Evolutionary conservation across 2,888 invertebrate species (phyloP).

Genomic region (Ceramica pisi): DNA sequence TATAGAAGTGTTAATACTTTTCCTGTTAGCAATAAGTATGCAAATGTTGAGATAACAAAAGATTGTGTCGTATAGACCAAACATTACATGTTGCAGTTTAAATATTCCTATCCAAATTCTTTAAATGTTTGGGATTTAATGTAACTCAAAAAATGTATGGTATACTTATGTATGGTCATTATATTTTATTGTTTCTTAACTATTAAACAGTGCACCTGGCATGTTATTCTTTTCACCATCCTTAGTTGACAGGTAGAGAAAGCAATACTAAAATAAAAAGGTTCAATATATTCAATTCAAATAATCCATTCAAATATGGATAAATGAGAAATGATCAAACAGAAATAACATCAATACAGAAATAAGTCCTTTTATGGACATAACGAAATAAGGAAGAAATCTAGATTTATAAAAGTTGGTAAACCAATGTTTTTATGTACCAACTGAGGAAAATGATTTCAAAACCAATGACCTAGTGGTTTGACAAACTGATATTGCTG

Average conservation of each 20-base stretch:
- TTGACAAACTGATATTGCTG: not conserved
- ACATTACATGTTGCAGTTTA: not conserved
- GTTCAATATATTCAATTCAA: too few species aligned
- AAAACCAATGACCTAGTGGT: constrained; percentile 5
- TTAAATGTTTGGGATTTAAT: not conserved
- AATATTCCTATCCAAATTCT: not conserved
- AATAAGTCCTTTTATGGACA: not conserved
- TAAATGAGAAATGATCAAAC: too few species aligned
- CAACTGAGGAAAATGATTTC: not conserved
- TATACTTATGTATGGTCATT: too few species aligned
- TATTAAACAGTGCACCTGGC: too few species aligned
- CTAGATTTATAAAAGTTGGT: not conserved
- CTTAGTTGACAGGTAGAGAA: too few species aligned
- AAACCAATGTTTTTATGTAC: not conserved
- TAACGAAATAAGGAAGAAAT: not conserved
- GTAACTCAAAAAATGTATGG: not conserved
- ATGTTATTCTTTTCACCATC: too few species aligned
- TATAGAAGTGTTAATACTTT: not conserved
- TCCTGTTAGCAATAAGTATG: not conserved
- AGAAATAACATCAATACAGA: not conserved
- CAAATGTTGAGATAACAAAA: not conserved
- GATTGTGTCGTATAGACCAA: too few species aligned
- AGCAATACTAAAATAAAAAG: too few species aligned
- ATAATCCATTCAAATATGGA: too few species aligned
- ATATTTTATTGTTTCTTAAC: too few species aligned